phyloP scores from a whole-genome alignment of 2,888 invertebrate genomes.

The Resseliella maxima region DNA sequence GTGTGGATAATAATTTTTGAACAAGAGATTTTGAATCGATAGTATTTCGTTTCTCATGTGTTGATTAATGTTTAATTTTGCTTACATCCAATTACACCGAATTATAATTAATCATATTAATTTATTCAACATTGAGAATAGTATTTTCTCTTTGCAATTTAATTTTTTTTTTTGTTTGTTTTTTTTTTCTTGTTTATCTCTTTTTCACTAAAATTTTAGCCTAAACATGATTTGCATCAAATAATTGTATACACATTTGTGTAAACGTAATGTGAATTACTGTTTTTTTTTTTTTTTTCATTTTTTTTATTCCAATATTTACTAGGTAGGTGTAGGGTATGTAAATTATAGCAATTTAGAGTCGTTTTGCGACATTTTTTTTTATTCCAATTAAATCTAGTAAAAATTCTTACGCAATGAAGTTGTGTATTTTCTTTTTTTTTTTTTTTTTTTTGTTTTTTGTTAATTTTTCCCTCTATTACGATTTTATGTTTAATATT shows the following conservation, averaged over 20 bases:
- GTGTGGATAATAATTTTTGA: not conserved
- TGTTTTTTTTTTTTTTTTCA: not conserved
- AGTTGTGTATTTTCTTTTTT: not conserved
- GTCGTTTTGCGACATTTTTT: conserved; percentile 53
- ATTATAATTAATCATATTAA: conserved; percentile 46
- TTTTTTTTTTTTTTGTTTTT: not conserved
- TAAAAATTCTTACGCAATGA: conserved; percentile 46
- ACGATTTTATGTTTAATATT: not conserved
- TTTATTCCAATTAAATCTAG: conserved; percentile 36
- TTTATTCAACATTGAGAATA: conserved; percentile 29
- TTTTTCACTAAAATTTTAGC: conserved; percentile 54
- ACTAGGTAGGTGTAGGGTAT: conserved; percentile 15
- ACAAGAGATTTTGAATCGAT: conserved; percentile 36
- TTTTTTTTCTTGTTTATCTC: not conserved
- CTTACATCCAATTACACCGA: conserved; percentile 51
- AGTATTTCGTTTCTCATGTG: not conserved
- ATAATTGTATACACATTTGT: not conserved
- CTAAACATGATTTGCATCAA: conserved; percentile 54
- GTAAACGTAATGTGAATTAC: not conserved
- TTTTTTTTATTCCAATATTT: conserved; percentile 34
- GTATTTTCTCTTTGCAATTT: conserved; percentile 14
- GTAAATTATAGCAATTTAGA: conserved; percentile 51
- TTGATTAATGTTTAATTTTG: conserved; percentile 33
- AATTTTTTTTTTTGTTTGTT: not conserved
- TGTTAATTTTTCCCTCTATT: conserved; percentile 29